Conservation (phyloP, 2,113 vertebrate species). For the Oncorhynchus masou region DNA sequence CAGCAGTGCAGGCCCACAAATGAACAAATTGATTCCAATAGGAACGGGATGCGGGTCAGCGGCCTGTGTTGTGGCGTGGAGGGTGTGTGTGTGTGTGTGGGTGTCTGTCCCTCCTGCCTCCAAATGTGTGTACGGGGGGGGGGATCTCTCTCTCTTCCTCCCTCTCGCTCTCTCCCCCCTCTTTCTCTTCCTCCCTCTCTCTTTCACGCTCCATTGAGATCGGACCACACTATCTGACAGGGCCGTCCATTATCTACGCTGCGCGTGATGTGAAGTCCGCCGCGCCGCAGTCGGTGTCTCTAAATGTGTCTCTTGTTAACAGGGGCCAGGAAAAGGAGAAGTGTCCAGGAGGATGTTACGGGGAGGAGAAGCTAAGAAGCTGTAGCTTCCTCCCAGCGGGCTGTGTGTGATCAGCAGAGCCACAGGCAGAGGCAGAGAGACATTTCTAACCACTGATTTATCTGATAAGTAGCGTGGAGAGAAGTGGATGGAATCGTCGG, state of each 20-base stretch:
- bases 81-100: too few species aligned
- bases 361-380: slow-evolving; percentile 36
- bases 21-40: slow-evolving; percentile 5
- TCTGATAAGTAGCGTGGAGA: too few species aligned
- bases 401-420: too few species aligned
- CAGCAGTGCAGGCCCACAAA: neutral
- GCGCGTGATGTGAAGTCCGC: slow-evolving; percentile 19
- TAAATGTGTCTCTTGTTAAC: slow-evolving; percentile 46
- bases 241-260: neutral
- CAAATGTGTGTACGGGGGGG: neutral
- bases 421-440: too few species aligned
- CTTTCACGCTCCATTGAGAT: slow-evolving; percentile 6
- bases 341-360: slow-evolving; percentile 35
- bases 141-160: neutral
- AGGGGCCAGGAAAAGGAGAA: slow-evolving; percentile 38
- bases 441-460: too few species aligned
- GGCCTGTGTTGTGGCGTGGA: neutral
- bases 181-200: neutral
- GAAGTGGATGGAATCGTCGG: too few species aligned
- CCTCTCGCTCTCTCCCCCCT: neutral
- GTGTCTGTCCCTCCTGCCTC: neutral
- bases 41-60: neutral
- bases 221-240: neutral
- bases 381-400: slow-evolving; percentile 14
- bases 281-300: neutral